phyloP scores from a whole-genome alignment of 2,797 vertebrate species.

The Acanthurus tractus region DNA sequence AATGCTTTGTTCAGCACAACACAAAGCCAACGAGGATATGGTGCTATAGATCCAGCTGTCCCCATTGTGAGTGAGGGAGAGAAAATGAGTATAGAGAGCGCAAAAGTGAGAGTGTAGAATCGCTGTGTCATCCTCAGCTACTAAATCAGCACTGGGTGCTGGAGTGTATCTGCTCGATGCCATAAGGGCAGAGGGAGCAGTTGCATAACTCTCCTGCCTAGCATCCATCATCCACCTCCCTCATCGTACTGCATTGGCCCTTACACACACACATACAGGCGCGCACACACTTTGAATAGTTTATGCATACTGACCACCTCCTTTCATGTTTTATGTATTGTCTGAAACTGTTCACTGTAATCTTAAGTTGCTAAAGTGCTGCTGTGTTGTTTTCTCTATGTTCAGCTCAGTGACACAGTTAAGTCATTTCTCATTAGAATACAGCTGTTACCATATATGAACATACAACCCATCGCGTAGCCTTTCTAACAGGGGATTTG shows the following conservation, averaged over 20 bases:
- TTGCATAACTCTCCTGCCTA: slow-evolving; percentile 81
- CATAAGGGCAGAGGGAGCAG: slow-evolving; percentile 78
- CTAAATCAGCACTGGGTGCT: slow-evolving; percentile 82
- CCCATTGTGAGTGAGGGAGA: slow-evolving; percentile 73
- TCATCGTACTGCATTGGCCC: slow-evolving; percentile 42
- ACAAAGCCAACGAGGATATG: slow-evolving; percentile 81
- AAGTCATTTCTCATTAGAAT: slow-evolving; percentile 9
- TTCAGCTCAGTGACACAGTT: neutral
- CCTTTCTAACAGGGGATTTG: neutral
- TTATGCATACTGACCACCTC: slow-evolving; percentile 36
- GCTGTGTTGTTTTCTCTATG: slow-evolving; percentile 20
- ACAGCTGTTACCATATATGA: neutral
- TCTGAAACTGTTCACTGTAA: slow-evolving; percentile 15
- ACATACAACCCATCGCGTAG: neutral
- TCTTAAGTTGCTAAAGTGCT: slow-evolving; percentile 25
- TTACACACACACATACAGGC: slow-evolving; percentile 39
- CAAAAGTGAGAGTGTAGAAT: slow-evolving; percentile 76
- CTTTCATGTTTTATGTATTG: slow-evolving; percentile 41
- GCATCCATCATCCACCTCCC: slow-evolving; percentile 72
- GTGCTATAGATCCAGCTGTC: slow-evolving; percentile 82
- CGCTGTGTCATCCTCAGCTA: slow-evolving; percentile 86
- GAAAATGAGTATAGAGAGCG: slow-evolving; percentile 70
- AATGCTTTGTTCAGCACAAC: slow-evolving; percentile 85
- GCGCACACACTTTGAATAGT: slow-evolving; percentile 23
- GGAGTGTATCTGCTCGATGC: slow-evolving; percentile 76